Percentiles rank a stretch among this genome's conserved stretches.
These are phyloP conservation scores for Urocolius indicus DNA, from an alignment of 2,113 vertebrate genomes.

Conservation along the genomic window DNA sequence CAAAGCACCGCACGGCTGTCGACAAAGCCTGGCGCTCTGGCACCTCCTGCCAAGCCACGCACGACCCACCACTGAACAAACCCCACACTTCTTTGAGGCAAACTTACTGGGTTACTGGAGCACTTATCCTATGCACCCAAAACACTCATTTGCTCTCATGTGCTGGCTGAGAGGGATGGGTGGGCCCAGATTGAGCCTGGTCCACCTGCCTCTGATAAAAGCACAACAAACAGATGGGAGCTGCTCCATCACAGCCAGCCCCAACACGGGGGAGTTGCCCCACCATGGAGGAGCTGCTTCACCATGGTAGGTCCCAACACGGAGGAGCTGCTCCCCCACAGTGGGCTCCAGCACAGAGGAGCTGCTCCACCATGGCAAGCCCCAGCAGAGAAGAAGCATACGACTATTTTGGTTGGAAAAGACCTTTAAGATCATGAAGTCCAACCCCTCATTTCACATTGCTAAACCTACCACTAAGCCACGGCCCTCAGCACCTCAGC, in stretches of 20 bases:
- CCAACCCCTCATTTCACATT: too few relatives aligned
- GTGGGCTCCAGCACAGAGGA: neutral
- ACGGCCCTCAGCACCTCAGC: too few relatives aligned
- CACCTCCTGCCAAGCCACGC: fast-evolving
- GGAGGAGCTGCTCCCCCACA: neutral
- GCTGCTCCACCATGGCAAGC: neutral
- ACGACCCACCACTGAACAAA: fast-evolving
- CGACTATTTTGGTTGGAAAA: too few relatives aligned
- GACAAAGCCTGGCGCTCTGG: neutral
- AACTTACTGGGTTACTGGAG: fast-evolving
- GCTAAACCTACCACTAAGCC: too few relatives aligned
- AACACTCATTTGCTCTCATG: neutral
- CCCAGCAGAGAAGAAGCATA: neutral
- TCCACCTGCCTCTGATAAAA: neutral
- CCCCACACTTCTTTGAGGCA: neutral
- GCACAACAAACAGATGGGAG: neutral
- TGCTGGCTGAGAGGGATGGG: neutral
- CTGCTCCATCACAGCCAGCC: neutral
- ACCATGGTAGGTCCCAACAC: neutral
- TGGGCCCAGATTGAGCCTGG: neutral
- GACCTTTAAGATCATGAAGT: too few relatives aligned
- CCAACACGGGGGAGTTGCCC: neutral
- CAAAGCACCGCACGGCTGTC: neutral
- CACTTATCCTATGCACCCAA: fast-evolving
- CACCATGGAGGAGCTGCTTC: neutral